These are phyloP conservation scores for Scarus forsteni DNA, from an alignment of 2,797 vertebrate genomes.

Conservation along the genomic window DNA sequence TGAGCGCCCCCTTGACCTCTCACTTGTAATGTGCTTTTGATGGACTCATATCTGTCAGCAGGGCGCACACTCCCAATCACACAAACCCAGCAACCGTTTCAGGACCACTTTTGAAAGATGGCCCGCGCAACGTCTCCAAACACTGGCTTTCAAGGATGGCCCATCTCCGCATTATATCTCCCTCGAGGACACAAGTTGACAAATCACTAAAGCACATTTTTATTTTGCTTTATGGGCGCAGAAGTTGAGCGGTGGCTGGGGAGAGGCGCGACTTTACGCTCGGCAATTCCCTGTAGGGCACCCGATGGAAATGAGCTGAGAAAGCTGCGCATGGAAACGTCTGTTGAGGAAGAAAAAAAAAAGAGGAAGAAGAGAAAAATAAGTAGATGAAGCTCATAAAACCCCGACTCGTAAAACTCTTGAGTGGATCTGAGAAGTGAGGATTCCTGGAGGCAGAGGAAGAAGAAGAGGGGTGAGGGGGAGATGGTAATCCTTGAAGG, in stretches of 20 bases:
- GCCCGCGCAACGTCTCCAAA: slow-evolving; percentile 48
- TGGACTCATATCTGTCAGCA: neutral
- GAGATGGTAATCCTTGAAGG: slow-evolving; percentile 38
- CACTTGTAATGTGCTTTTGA: neutral
- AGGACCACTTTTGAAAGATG: slow-evolving; percentile 53
- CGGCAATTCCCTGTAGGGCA: slow-evolving; percentile 65
- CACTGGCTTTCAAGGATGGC: slow-evolving; percentile 70
- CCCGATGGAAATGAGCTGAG: slow-evolving; percentile 74
- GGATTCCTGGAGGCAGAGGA: slow-evolving; percentile 53
- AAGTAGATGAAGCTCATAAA: slow-evolving; percentile 74
- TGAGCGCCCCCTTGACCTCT: neutral
- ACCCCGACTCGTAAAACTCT: slow-evolving; percentile 70
- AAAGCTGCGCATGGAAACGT: slow-evolving; percentile 64
- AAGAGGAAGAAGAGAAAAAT: slow-evolving; percentile 33
- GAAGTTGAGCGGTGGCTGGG: slow-evolving; percentile 65
- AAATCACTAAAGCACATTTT: slow-evolving; percentile 78
- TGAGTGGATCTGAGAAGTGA: slow-evolving; percentile 57
- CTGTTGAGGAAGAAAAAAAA: slow-evolving; percentile 30
- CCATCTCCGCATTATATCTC: slow-evolving; percentile 55
- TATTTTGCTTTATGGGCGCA: slow-evolving; percentile 72
- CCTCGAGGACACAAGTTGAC: slow-evolving; percentile 75
- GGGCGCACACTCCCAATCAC: slow-evolving; percentile 10
- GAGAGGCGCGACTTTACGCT: slow-evolving; percentile 67
- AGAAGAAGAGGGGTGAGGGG: neutral
- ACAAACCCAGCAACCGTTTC: slow-evolving; percentile 4